Base-by-base conservation (phyloP, 2,113 vertebrate species). In the Scatophagus argus region DNA sequence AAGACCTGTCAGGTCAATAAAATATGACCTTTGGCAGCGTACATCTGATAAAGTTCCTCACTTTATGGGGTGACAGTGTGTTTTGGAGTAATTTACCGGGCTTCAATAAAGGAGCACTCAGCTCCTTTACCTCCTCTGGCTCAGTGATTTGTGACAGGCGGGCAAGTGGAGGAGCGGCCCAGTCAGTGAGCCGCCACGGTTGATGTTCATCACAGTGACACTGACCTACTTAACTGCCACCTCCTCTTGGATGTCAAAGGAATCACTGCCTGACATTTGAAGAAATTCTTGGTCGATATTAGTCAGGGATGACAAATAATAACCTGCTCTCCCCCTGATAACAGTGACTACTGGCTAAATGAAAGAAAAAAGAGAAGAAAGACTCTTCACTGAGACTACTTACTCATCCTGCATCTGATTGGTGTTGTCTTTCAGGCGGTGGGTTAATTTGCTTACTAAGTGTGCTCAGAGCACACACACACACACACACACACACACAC, bases 171-270 rank as follows among this genome's bases (percentile, higher is more conserved):
- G 79, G 87, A 92, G 85, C 72, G 54, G 80, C 73, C 80, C 78
- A 85, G 83, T 79, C 84, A 81, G 66, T 88, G 85, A 86, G 77
- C 89, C 74, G 87, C 88, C 87, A 91, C 71, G 69, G 63, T 93
- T 93, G 91, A 94, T 88, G 88, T 94, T 87, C 89, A 92, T 94
- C 89, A 89, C 80, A 85, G 32, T 91, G 94, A 93, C 93, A 93
- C 87, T 91, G 92, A 94, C 94, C 94, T 94, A 94, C 84, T 92
- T 95, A 91, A 88, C 77, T 80, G 85, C 86, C 91, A 87, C 59
- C 89, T 92, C 70, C 82, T 82, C 85, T 87, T 82, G 68, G 77
- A 88, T 69, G 85, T 94, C 91, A 94, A 83, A 87, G 78, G 83
- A 89, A 92, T 90, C 58, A 47, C 67, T 19, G 82, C 21, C 66